phyloP scores from a whole-genome alignment of 2,113 vertebrate species.

The Todiramphus saurophagus region DNA sequence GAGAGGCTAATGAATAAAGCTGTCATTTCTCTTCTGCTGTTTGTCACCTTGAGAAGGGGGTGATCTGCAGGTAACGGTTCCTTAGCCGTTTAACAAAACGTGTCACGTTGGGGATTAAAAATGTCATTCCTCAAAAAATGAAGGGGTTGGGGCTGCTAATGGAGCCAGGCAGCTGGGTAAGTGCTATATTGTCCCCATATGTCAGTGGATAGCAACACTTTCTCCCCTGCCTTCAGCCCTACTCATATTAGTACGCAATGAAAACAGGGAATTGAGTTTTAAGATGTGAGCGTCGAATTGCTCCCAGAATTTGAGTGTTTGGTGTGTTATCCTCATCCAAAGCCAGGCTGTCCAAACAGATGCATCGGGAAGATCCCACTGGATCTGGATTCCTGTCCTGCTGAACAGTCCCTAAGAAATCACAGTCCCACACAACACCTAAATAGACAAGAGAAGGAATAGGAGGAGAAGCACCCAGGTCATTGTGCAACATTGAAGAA shows the following conservation, averaged over 20 bases:
- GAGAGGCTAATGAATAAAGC: not conserved
- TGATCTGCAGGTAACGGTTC: not conserved
- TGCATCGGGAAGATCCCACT: rapidly evolving
- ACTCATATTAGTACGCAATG: not conserved
- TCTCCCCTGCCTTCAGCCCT: not conserved
- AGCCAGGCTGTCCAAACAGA: not conserved
- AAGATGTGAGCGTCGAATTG: not conserved
- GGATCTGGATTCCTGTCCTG: not conserved
- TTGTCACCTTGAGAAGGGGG: not conserved
- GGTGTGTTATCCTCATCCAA: not conserved
- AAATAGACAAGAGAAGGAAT: not conserved
- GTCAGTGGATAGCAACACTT: not conserved
- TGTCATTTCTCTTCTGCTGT: constrained; percentile 18
- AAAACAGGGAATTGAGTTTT: not conserved
- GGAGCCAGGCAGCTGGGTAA: not conserved
- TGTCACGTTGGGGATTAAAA: not conserved
- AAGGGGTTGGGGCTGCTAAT: not conserved
- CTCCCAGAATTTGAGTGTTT: not conserved
- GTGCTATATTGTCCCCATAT: not conserved
- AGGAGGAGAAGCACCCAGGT: not conserved
- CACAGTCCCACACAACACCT: not conserved
- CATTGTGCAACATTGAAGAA: not conserved
- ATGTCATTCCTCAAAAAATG: not conserved
- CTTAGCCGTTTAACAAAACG: constrained; percentile 18
- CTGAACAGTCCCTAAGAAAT: not conserved